phyloP scores from a whole-genome alignment of 2,113 vertebrate genomes.

The Lagopus muta region DNA sequence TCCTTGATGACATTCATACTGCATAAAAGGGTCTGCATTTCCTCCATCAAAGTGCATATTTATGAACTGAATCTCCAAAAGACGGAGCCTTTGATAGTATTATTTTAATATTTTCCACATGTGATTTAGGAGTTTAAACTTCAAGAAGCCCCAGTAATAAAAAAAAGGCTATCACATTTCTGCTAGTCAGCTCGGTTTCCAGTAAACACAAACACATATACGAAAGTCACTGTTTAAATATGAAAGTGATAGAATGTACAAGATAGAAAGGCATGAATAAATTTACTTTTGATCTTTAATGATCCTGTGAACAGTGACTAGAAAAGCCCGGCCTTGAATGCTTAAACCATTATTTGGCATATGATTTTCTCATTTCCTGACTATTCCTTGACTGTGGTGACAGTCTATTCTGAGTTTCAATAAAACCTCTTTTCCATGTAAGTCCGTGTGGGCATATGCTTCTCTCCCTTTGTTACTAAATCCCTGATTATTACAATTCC shows the following conservation, averaged over 20 bases:
- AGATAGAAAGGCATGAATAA: slow-evolving; percentile 17
- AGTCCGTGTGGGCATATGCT: accelerated
- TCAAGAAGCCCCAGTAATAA: slow-evolving; percentile 53
- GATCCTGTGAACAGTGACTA: background rate
- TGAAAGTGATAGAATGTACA: slow-evolving; percentile 14
- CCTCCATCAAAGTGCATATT: slow-evolving; percentile 77
- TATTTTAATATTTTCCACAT: slow-evolving; percentile 74
- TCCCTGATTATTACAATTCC: background rate
- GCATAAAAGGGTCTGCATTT: slow-evolving; percentile 71
- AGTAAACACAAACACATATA: slow-evolving; percentile 55
- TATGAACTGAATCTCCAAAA: slow-evolving; percentile 67
- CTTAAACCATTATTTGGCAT: background rate
- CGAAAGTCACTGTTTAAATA: slow-evolving; percentile 21
- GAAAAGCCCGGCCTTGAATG: background rate
- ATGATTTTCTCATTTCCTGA: background rate
- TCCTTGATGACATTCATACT: slow-evolving; percentile 76
- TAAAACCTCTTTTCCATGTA: background rate
- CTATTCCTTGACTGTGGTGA: background rate
- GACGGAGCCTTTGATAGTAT: slow-evolving; percentile 59
- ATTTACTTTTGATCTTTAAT: slow-evolving; percentile 45
- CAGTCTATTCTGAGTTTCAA: background rate
- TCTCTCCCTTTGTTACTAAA: background rate
- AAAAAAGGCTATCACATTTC: slow-evolving; percentile 31
- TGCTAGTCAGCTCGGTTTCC: background rate
- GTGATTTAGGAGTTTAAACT: slow-evolving; percentile 57